Evolutionary conservation across 2,113 vertebrate genomes (phyloP), one percentile per base, ranked within the genome.

Genomic region (Arizona elegans): DNA sequence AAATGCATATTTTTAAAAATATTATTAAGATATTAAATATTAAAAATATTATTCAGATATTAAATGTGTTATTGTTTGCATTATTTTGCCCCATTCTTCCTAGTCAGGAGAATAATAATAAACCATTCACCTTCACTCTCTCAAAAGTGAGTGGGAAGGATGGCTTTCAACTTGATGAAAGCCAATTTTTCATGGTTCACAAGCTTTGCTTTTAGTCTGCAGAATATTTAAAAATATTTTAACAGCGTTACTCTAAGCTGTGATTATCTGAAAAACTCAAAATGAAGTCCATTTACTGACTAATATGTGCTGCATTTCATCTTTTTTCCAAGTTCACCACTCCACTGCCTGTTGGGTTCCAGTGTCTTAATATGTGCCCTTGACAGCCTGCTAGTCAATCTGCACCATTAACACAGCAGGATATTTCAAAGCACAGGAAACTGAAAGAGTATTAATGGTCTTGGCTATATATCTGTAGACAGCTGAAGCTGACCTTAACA

Each of bases 201-300:
- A 88, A 96, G 47, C 21, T 87, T 92, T 87, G 86, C 91, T 94
- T 91, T 95, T 75, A 94, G 38, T 58, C 70, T 92, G 50, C 47
- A 94, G 89, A 87, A 93, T n/a, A 24, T 52, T 89, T 96, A 94
- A 95, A 90, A 94, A 87, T 56, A 94, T 92, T 86, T 91, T 92
- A 95, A 85, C 55, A 93, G 81, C 54, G 92, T 86, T 93, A 47
- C 91, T 95, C 91, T 93, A 94, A 94, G 85, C 92, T 94, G 92
- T 85, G 92, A 95, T 96, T 96, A 93, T 91, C 91, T 87, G 93
- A 88, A 55, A 95, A 91, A 91, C 52, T 85, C 87, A 81, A 97
- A 96, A 92, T 2, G 11, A 95, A 59, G 86, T 6, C 86, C 55
- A 92, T 94, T 90, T 88, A 62, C 92, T 85, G 29, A 85, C 65